Evolutionary conservation across 2,797 vertebrate genomes (phyloP).

Genomic region (Danio kyathit): DNA sequence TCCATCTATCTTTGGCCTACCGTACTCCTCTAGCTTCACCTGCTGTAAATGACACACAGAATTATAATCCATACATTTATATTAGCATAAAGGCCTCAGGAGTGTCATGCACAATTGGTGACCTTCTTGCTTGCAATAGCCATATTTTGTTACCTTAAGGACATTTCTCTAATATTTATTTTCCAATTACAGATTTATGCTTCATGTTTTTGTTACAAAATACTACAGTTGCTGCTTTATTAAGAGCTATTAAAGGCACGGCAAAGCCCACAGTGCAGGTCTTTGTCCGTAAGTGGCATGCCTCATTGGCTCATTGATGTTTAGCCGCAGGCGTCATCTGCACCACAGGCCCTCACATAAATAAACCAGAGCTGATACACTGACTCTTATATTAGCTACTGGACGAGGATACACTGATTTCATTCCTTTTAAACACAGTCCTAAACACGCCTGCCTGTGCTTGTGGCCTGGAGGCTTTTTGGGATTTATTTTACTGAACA

Average conservation of each 20-base stretch:
- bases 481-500: constrained; percentile 59
- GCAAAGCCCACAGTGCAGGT: constrained; percentile 4
- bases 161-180: background rate
- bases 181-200: background rate
- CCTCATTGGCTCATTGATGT: constrained; percentile 41
- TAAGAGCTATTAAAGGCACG: constrained; percentile 27
- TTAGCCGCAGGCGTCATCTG: constrained; percentile 20
- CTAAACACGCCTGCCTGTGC: constrained; percentile 35
- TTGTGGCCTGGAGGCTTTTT: constrained; percentile 47
- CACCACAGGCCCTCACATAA: constrained; percentile 39
- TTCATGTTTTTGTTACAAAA: background rate
- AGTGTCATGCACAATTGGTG: background rate
- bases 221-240: constrained; percentile 18
- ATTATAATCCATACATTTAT: background rate
- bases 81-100: background rate
- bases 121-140: no score
- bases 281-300: constrained; percentile 20
- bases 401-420: constrained; percentile 43
- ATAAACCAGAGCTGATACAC: constrained; percentile 51
- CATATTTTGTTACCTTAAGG: background rate
- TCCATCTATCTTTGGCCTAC: constrained; percentile 96
- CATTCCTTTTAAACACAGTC: constrained; percentile 38
- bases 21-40: constrained; percentile 94
- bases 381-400: constrained; percentile 25
- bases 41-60: constrained; percentile 79